Conservation (phyloP, 2,113 vertebrate species). For the Xiphophorus hellerii region DNA sequence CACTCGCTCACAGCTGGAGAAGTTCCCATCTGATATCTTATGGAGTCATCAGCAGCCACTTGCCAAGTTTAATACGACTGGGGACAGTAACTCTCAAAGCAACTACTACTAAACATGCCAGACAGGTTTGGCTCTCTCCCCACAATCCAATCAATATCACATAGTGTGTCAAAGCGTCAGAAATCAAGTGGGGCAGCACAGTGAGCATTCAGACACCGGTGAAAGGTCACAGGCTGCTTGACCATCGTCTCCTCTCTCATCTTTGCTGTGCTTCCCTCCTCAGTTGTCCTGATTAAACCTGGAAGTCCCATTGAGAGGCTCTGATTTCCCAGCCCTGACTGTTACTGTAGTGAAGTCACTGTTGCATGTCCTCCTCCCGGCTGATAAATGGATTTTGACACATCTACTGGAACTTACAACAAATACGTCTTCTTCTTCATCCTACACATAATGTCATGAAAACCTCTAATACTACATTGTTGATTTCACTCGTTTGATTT, state of each 20-base stretch:
- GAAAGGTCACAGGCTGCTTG: slow-evolving; percentile 77
- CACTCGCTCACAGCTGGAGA: slow-evolving; percentile 20
- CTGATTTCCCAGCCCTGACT: slow-evolving; percentile 61
- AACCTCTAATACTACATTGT: background rate
- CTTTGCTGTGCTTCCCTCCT: slow-evolving; percentile 61
- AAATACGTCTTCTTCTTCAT: background rate
- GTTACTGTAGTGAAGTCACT: slow-evolving; percentile 67
- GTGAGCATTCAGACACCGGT: slow-evolving; percentile 59
- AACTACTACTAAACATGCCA: slow-evolving; percentile 62
- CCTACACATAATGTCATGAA: background rate
- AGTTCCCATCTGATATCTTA: slow-evolving; percentile 47
- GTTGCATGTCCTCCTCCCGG: slow-evolving; percentile 46
- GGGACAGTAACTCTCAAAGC: slow-evolving; percentile 57
- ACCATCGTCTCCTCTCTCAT: slow-evolving; percentile 8
- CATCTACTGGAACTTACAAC: slow-evolving; percentile 33
- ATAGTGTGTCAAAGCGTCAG: slow-evolving; percentile 59
- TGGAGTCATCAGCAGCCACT: slow-evolving; percentile 56
- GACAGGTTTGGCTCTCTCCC: slow-evolving; percentile 47
- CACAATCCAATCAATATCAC: slow-evolving; percentile 60
- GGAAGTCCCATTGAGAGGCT: slow-evolving; percentile 56
- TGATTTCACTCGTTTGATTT: background rate
- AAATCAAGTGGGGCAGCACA: slow-evolving; percentile 43
- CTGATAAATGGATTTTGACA: slow-evolving; percentile 44
- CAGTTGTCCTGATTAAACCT: slow-evolving; percentile 66
- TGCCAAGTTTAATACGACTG: slow-evolving; percentile 52